Percentiles rank a stretch among this genome's conserved stretches.
phyloP scores from a whole-genome alignment of 2,113 vertebrate genomes.

The Takifugu bimaculatus region DNA sequence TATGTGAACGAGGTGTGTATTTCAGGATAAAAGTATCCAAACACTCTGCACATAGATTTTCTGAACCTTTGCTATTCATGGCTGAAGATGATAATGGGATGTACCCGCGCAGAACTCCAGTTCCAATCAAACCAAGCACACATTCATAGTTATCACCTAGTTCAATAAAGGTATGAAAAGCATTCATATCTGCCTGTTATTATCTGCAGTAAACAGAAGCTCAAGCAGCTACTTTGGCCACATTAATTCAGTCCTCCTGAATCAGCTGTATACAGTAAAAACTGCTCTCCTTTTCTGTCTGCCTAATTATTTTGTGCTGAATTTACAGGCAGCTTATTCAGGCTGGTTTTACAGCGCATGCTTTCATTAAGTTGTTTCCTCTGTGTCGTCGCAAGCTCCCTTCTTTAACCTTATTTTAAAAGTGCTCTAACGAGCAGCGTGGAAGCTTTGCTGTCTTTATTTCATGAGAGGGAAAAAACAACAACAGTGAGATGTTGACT shows the following conservation, averaged over 20 bases:
- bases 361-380: conserved; percentile 52
- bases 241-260: conserved; percentile 17
- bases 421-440: conserved; percentile 46
- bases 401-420: conserved; percentile 41
- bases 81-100: too few relatives aligned
- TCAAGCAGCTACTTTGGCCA: not conserved
- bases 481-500: not conserved
- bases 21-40: too few relatives aligned
- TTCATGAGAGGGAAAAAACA: conserved; percentile 24
- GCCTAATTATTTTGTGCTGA: conserved; percentile 49
- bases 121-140: too few relatives aligned
- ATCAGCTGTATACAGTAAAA: conserved; percentile 5
- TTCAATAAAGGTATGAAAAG: too few relatives aligned
- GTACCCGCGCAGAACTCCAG: too few relatives aligned
- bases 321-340: conserved; percentile 41
- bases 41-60: too few relatives aligned
- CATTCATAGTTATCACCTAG: too few relatives aligned
- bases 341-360: conserved; percentile 29
- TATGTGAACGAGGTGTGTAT: too few relatives aligned
- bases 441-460: conserved; percentile 34
- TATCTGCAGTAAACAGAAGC: not conserved
- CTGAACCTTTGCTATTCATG: too few relatives aligned
- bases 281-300: conserved; percentile 30
- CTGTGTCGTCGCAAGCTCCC: conserved; percentile 41
- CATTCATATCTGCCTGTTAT: too few relatives aligned